Base-by-base conservation (phyloP, 1,140 invertebrate genomes). In the Oedothorax gibbosus region DNA sequence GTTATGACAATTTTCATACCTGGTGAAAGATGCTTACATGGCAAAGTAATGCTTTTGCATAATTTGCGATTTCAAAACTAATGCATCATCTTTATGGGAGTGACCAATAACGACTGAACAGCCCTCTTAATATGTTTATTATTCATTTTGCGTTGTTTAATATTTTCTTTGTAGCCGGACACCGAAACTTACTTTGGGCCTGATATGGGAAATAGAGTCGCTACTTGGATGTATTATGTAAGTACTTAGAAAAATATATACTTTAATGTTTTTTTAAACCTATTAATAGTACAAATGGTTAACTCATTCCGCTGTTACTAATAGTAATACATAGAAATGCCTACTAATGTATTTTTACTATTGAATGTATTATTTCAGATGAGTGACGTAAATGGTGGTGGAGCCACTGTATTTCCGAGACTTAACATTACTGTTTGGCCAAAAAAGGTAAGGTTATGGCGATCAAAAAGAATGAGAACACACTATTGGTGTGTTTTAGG, bases 391-490 rank as follows among this genome's bases (percentile, higher is more conserved):
- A 20, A 53, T 0, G 69, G 64, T 10, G 87, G 87, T n/a, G 87
- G 87, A 0, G 85, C 84, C 2, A 87, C 87, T 14, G 86, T 85
- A 7, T 87, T 87, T 57, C 87, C 87, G 4, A 68, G 87, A 51
- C 51, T 87, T 5, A 88, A 88, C 11, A 65, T 89, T 3, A 72
- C 86, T 0, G 76, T 88, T 11, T 73, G 71, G 57, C 86, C 88
- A 0, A 76, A 85, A 71, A 85, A 85, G 56, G 84, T 85, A 84
- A 76, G 20, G 6, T 51, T 53, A 5, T n/a, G 8, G 0, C n/a
- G 10, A 5, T 1, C 35, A 35, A 5, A 35, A 35, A n/a, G n/a
- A 35, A 35, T 35, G 5, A 5, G 1, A 35, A 35, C 35, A 35
- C 35, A 35, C 35, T 2, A n/a, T n/a, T n/a, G n/a, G n/a, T n/a